Base-by-base conservation (phyloP, 2,797 vertebrate species). In the Sebastolobus alascanus region DNA sequence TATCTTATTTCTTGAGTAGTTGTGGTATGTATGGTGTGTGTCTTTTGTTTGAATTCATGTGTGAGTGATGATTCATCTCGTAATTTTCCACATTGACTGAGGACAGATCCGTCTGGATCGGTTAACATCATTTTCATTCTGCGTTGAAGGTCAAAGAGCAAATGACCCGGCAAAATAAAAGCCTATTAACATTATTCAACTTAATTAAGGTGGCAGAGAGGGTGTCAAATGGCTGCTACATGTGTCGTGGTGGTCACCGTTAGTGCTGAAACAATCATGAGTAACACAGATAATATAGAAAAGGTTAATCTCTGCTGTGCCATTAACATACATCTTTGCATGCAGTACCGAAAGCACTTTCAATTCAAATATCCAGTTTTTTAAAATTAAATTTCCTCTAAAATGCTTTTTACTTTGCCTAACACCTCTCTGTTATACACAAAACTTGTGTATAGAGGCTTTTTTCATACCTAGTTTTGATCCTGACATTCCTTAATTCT, bases 101-200 rank as follows among this genome's bases (percentile, higher is more conserved):
- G 29, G 6, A 33, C 31, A 63, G 50, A 29, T 73, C 64, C 3
- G 20, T 50, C 35, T 40, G 58, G 11, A 73, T 68, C 11, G 8
- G 37, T 50, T 54, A 72, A 69, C 54, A 33, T 11, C 1, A 38
- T 71, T 52, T 80, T 64, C 43, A 27, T 27, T 64, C 22, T 20
- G 33, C 46, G 38, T 56, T 68, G 18, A 75, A 82, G 87, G 82
- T 79, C 64, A 80, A 79, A 79, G 67, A 50, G 38, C 71, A 73
- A 81, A 70, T 73, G 37, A 82, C 31, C 35, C 29, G 8, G 64
- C 18, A 52, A 59, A 73, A 68, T 74, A 35, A 75, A 70, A 31
- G 33, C 74, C 64, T 63, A 33, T 73, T 66, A 56, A 75, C 29
- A 68, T 75, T 71, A 58, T 79, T 87, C 63, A 77, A 29, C 68